A percentile compares a stretch with the other conserved stretches of the same genome.
Conservation (phyloP, 2,888 invertebrate species). For the Esperia sulphurella region DNA sequence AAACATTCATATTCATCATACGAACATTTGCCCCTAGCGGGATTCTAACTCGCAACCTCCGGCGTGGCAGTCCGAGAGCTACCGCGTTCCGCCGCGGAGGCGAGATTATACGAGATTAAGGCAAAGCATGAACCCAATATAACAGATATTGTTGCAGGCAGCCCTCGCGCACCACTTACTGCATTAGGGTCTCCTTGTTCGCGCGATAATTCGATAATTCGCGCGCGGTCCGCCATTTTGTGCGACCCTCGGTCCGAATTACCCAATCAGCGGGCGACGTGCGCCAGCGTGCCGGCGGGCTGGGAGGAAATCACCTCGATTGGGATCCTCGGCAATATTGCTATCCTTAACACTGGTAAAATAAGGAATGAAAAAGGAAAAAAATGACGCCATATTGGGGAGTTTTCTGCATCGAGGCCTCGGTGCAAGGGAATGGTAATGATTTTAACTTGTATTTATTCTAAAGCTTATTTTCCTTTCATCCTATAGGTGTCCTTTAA, state of each 20-base stretch:
- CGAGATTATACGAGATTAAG: too few species aligned
- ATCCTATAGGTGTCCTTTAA: too few species aligned
- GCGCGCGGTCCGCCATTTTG: slow-evolving; percentile 38
- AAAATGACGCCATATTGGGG: neutral
- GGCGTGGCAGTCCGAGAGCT: too few species aligned
- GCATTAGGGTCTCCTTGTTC: slow-evolving; percentile 59
- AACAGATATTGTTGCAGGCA: slow-evolving; percentile 8
- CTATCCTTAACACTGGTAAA: neutral
- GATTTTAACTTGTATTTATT: too few species aligned
- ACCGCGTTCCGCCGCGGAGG: too few species aligned
- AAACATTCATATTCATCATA: too few species aligned
- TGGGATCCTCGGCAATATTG: neutral
- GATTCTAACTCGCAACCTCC: too few species aligned
- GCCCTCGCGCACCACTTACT: slow-evolving; percentile 39
- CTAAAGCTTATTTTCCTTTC: too few species aligned
- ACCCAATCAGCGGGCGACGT: neutral
- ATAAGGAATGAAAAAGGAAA: neutral
- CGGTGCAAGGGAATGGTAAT: too few species aligned
- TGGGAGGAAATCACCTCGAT: neutral
- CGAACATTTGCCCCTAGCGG: too few species aligned
- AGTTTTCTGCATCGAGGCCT: too few species aligned
- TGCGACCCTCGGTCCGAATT: slow-evolving; percentile 5
- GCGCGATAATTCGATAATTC: slow-evolving; percentile 47
- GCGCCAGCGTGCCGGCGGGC: neutral
- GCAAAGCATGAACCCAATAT: too few species aligned